These are phyloP conservation scores for Pinctada fucata DNA, from an alignment of 2,888 invertebrate genomes.

Conservation along the genomic window DNA sequence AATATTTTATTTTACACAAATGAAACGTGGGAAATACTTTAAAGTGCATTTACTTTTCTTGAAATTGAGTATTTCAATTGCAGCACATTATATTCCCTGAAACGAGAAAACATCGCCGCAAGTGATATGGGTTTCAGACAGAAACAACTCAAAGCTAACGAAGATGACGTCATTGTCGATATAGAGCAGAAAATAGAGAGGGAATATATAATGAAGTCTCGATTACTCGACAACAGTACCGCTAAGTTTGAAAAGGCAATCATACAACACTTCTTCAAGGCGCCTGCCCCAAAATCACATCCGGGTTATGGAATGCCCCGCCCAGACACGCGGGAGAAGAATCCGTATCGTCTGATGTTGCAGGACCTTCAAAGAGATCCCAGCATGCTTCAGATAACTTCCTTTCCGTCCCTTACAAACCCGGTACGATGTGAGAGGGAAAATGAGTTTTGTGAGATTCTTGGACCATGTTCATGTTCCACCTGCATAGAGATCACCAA, in stretches of 20 bases:
- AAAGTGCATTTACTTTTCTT: too few species aligned
- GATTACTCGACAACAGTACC: conserved; percentile 48
- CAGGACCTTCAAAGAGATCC: conserved; percentile 53
- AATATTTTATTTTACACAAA: too few species aligned
- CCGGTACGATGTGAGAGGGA: conserved; percentile 47
- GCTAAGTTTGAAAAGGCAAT: conserved; percentile 60
- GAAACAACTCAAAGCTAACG: conserved; percentile 31
- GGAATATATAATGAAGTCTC: conserved; percentile 57
- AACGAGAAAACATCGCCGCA: conserved; percentile 53
- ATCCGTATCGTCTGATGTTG: conserved; percentile 49
- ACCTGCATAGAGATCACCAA: conserved; percentile 64
- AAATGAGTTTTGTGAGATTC: conserved; percentile 62
- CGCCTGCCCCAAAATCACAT: conserved; percentile 45
- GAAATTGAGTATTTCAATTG: conserved; percentile 7
- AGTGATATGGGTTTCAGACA: conserved; percentile 48
- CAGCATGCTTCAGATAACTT: conserved; percentile 48
- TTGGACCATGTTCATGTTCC: conserved; percentile 64
- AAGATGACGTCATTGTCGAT: conserved; percentile 32
- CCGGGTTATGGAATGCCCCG: conserved; percentile 63
- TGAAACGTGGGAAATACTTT: too few species aligned
- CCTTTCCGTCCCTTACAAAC: conserved; percentile 49
- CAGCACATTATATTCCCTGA: conserved; percentile 60
- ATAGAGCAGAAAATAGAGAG: conserved; percentile 57
- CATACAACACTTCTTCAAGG: conserved; percentile 58
- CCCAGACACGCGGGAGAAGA: conserved; percentile 54